A percentile compares a stretch with the other conserved stretches of the same genome.
Evolutionary conservation across 2,113 vertebrate genomes (phyloP).

Genomic region (Ornithorhynchus anatinus): DNA sequence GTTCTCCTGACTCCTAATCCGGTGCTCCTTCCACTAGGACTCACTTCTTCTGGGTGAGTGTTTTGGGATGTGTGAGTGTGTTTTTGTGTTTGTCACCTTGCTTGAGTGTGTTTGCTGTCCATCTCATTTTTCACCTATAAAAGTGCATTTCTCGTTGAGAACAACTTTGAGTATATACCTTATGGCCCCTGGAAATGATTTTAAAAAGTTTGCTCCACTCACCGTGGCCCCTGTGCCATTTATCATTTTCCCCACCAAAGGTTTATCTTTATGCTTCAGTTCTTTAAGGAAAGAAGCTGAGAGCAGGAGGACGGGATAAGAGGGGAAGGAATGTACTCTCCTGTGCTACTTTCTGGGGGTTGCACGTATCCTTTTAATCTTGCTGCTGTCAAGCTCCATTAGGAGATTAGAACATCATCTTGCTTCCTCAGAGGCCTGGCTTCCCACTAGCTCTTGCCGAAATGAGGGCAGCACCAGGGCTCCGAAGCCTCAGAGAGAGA

Average conservation of each 20-base stretch:
- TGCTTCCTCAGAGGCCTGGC: constrained; percentile 61
- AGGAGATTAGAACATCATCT: constrained; percentile 68
- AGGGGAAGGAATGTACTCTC: constrained; percentile 10
- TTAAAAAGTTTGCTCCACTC: background rate
- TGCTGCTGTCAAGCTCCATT: constrained; percentile 77
- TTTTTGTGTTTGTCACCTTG: too few species aligned
- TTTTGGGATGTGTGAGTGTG: too few species aligned
- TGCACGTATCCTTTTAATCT: constrained; percentile 66
- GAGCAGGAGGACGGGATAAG: background rate
- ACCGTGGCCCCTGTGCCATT: background rate
- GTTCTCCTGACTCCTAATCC: too few species aligned
- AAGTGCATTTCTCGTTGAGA: background rate
- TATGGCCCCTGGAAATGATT: background rate
- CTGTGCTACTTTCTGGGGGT: constrained; percentile 20
- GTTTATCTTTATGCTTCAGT: constrained; percentile 61
- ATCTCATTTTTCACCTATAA: background rate
- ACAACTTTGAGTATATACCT: background rate
- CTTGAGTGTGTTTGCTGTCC: too few species aligned
- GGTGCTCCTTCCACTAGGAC: too few species aligned
- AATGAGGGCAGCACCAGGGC: constrained; percentile 54
- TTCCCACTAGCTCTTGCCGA: constrained; percentile 40
- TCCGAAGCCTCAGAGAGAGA: background rate
- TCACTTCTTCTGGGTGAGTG: too few species aligned
- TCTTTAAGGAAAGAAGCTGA: constrained; percentile 53
- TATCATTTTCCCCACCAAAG: constrained; percentile 6